phyloP scores from a whole-genome alignment of 2,888 invertebrate genomes.

The Clistopyga incitator region DNA sequence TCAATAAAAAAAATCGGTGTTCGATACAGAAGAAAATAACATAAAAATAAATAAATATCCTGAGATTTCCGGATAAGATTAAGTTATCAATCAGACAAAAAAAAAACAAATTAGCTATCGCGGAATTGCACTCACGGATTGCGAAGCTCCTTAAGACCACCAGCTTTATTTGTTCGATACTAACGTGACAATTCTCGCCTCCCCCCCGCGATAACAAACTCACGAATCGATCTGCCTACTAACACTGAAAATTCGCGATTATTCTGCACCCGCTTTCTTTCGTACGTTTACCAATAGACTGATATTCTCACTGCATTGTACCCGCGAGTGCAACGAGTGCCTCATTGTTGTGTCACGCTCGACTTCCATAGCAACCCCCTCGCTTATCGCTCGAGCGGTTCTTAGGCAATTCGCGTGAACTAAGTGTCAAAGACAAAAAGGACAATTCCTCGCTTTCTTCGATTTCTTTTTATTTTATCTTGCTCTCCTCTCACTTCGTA shows the following conservation, averaged over 20 bases:
- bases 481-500: not conserved
- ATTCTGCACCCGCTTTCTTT: slow-evolving; percentile 8
- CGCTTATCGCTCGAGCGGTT: slow-evolving; percentile 27
- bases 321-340: slow-evolving; percentile 40
- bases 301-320: slow-evolving; percentile 9
- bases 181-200: not conserved
- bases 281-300: slow-evolving; percentile 5
- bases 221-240: slow-evolving; percentile 3
- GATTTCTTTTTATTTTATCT: slow-evolving; percentile 14
- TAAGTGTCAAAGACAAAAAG: not conserved
- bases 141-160: not conserved
- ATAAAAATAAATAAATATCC: not conserved
- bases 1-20: not conserved
- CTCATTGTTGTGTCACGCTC: slow-evolving; percentile 53
- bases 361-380: slow-evolving; percentile 61
- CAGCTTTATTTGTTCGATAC: not conserved
- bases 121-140: not conserved
- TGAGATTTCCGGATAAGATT: slow-evolving; percentile 12
- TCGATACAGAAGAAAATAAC: not conserved
- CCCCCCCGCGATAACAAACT: slow-evolving; percentile 18
- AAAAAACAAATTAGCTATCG: slow-evolving; percentile 1
- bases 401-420: not conserved
- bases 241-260: slow-evolving; percentile 24
- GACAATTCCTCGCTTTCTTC: slow-evolving; percentile 35
- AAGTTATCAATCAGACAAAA: no score